phyloP scores from a whole-genome alignment of 2,797 vertebrate species.

The Cichlasoma orientale region DNA sequence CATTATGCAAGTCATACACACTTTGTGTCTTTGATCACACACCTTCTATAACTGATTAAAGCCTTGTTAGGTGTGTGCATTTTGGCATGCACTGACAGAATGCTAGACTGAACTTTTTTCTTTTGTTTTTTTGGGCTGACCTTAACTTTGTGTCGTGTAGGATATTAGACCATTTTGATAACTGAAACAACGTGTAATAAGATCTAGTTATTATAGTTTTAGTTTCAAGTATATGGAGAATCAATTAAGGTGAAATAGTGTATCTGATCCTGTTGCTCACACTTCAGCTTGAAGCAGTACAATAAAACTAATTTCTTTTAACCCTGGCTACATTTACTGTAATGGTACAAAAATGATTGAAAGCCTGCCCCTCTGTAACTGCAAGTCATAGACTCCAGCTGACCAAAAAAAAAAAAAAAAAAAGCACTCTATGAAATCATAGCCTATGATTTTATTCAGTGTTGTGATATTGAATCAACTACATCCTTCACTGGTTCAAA shows the following conservation, averaged over 20 bases:
- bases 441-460: slow-evolving; percentile 31
- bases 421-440: slow-evolving; percentile 5
- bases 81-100: not conserved
- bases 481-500: slow-evolving; percentile 44
- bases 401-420: slow-evolving; percentile 1
- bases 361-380: slow-evolving; percentile 3
- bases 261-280: slow-evolving; percentile 33
- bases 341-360: not conserved
- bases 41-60: slow-evolving; percentile 18
- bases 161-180: not conserved
- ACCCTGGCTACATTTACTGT: slow-evolving; percentile 6
- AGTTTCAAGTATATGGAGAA: slow-evolving; percentile 23
- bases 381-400: not conserved
- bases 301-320: slow-evolving; percentile 9
- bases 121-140: not conserved
- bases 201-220: slow-evolving; percentile 51
- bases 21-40: slow-evolving; percentile 24
- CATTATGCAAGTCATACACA: slow-evolving; percentile 31
- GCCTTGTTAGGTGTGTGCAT: not conserved
- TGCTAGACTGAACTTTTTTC: not conserved
- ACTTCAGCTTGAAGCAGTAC: slow-evolving; percentile 4
- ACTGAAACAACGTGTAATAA: slow-evolving; percentile 44
- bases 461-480: slow-evolving; percentile 29
- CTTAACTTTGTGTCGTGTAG: slow-evolving; percentile 4
- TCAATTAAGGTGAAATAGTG: slow-evolving; percentile 41